Percentiles rank a stretch among this genome's conserved stretches.
Evolutionary conservation across 2,113 vertebrate species (phyloP).

Genomic region (Nothoprocta pentlandii): DNA sequence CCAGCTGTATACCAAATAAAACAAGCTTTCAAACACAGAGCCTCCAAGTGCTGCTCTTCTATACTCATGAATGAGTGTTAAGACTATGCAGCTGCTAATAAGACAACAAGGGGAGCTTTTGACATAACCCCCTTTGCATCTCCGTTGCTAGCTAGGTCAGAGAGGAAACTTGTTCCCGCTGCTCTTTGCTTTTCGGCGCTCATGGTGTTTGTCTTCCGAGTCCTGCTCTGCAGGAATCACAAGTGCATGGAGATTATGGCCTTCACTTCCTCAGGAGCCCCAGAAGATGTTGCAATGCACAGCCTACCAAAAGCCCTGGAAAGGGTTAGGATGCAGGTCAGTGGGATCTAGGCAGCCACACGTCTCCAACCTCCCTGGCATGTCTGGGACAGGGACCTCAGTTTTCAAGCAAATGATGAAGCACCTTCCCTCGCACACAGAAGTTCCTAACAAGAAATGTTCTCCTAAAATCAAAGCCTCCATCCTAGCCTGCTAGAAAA

Average conservation of each 20-base stretch:
- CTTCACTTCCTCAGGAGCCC: fast-evolving
- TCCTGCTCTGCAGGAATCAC: background rate
- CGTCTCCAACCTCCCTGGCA: background rate
- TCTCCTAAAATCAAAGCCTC: background rate
- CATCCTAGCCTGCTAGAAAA: background rate
- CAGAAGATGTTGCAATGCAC: fast-evolving
- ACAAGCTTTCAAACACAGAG: constrained; percentile 42
- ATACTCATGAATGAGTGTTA: background rate
- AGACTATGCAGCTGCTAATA: constrained; percentile 63
- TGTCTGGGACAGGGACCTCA: background rate
- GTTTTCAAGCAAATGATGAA: background rate
- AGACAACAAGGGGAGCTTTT: constrained; percentile 40
- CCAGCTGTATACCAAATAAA: constrained; percentile 57
- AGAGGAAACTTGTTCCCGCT: background rate
- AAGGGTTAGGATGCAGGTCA: background rate
- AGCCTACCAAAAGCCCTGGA: background rate
- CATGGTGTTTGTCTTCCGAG: background rate
- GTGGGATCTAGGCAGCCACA: background rate
- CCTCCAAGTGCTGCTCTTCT: constrained; percentile 16
- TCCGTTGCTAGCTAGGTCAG: background rate
- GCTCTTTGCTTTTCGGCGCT: background rate
- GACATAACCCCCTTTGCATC: constrained; percentile 22
- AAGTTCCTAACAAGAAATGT: background rate
- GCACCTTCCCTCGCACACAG: background rate
- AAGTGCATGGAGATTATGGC: background rate